phyloP scores from a whole-genome alignment of 2,113 vertebrate species.

The Bungarus multicinctus region DNA sequence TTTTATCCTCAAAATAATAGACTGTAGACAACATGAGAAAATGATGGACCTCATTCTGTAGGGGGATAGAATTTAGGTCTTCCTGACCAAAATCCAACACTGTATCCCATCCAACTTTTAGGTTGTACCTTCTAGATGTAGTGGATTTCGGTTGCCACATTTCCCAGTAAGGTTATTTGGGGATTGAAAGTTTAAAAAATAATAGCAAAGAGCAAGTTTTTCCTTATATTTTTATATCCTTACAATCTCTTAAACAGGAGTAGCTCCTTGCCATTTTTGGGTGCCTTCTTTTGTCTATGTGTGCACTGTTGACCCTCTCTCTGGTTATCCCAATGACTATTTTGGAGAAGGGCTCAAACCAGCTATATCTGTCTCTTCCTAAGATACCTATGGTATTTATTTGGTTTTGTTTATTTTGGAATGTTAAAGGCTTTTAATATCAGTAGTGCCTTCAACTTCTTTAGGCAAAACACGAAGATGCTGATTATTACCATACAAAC shows the following conservation, averaged over 20 bases:
- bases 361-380: not conserved
- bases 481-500: not conserved
- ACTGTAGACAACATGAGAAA: too few species aligned
- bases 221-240: not conserved
- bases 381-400: not conserved
- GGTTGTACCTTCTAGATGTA: not conserved
- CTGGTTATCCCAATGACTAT: not conserved
- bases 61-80: not conserved
- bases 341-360: not conserved
- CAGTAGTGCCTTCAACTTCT: not conserved
- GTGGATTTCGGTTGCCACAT: not conserved
- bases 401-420: not conserved
- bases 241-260: not conserved
- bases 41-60: too few species aligned
- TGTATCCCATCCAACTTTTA: not conserved
- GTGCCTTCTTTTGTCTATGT: not conserved
- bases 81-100: too few species aligned
- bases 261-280: not conserved
- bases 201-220: not conserved
- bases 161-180: not conserved
- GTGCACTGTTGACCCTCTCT: not conserved
- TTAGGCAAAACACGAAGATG: not conserved
- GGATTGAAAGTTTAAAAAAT: not conserved
- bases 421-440: not conserved
- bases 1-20: not conserved